Evolutionary conservation across 2,888 invertebrate genomes (phyloP).

Genomic region (Synanthedon tipuliformis): DNA sequence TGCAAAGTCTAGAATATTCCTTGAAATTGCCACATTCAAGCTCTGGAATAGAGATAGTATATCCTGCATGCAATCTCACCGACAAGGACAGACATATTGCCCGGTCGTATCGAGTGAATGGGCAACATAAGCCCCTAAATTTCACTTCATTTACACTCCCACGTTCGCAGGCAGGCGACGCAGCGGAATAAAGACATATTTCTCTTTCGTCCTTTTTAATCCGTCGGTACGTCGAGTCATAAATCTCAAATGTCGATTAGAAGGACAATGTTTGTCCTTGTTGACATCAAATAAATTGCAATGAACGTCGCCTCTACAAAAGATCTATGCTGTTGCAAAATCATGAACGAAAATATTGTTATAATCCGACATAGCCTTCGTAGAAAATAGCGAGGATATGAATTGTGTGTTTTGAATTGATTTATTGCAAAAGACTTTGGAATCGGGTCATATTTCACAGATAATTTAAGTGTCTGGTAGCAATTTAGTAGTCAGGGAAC

Average conservation of each 20-base stretch:
- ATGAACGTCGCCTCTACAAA: slow-evolving; percentile 21
- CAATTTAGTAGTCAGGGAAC: no score
- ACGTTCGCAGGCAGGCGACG: slow-evolving; percentile 12
- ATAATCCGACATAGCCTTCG: background rate
- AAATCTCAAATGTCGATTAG: slow-evolving; percentile 42
- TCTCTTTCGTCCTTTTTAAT: slow-evolving; percentile 31
- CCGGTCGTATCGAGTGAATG: slow-evolving; percentile 11
- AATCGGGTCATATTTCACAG: no score
- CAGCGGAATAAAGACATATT: slow-evolving; percentile 26
- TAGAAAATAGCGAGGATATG: background rate
- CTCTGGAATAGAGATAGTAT: background rate
- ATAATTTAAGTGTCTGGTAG: no score
- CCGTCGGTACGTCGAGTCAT: slow-evolving; percentile 24
- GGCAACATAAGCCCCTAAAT: slow-evolving; percentile 15
- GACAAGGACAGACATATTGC: slow-evolving; percentile 13
- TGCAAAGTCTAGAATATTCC: background rate
- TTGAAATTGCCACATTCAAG: background rate
- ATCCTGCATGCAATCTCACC: slow-evolving; percentile 8
- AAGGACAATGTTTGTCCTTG: slow-evolving; percentile 27
- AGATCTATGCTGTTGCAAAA: slow-evolving; percentile 2
- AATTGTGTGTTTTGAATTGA: no score
- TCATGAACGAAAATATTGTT: background rate
- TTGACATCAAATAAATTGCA: slow-evolving; percentile 39
- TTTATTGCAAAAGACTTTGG: no score
- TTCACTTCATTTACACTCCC: slow-evolving; percentile 21